Evolutionary conservation across 2,113 vertebrate genomes (phyloP).

Genomic region (Larimichthys crocea): DNA sequence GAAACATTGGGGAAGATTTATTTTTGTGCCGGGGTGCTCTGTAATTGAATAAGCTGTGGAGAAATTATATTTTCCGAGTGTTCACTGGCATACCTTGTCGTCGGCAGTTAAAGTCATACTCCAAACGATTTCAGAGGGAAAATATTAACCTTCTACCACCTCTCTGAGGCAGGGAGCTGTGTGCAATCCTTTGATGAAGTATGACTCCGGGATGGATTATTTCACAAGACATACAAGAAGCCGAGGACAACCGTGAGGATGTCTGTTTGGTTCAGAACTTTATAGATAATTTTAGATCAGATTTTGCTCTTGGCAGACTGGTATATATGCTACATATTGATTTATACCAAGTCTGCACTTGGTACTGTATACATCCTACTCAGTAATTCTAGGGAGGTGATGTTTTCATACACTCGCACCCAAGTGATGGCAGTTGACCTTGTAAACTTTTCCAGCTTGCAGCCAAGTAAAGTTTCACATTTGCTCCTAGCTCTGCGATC

Average conservation of each 20-base stretch:
- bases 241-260: slow-evolving; percentile 6
- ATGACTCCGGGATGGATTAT: slow-evolving; percentile 32
- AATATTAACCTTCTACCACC: slow-evolving; percentile 50
- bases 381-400: slow-evolving; percentile 36
- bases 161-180: slow-evolving; percentile 22
- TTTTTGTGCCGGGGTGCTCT: slow-evolving; percentile 36
- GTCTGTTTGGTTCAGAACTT: slow-evolving; percentile 34
- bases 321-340: slow-evolving; percentile 41
- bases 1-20: slow-evolving; percentile 52
- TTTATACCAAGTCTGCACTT: slow-evolving; percentile 31
- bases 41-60: slow-evolving; percentile 69
- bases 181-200: slow-evolving; percentile 34
- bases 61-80: slow-evolving; percentile 50
- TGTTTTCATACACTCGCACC: slow-evolving; percentile 45
- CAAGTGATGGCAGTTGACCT: slow-evolving; percentile 66
- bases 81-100: slow-evolving; percentile 47
- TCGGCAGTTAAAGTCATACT: slow-evolving; percentile 49
- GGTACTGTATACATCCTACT: slow-evolving; percentile 23
- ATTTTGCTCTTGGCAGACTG: slow-evolving; percentile 3
- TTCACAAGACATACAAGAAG: slow-evolving; percentile 35
- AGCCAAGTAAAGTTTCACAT: slow-evolving; percentile 74
- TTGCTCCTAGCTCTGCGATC: slow-evolving; percentile 57
- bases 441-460: slow-evolving; percentile 73
- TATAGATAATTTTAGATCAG: slow-evolving; percentile 24
- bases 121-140: slow-evolving; percentile 34